phyloP scores from a whole-genome alignment of 2,888 invertebrate genomes.

The Temnothorax ravouxi region DNA sequence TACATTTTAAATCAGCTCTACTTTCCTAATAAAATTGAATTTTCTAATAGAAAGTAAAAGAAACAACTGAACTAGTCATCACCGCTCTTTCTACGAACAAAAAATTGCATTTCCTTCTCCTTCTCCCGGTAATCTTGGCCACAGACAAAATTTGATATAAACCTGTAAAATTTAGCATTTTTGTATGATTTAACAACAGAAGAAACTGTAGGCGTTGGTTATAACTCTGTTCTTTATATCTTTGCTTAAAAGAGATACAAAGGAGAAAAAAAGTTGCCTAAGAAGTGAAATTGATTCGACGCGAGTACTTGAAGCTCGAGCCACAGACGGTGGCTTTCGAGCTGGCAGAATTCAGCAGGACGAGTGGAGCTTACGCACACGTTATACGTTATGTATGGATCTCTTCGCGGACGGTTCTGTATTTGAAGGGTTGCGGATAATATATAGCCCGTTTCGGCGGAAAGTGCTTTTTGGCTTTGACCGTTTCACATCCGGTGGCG shows the following conservation, averaged over 20 bases:
- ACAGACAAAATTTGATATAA: neutral
- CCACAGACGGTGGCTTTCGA: neutral
- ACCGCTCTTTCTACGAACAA: neutral
- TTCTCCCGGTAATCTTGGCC: neutral
- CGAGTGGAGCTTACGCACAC: slow-evolving; percentile 64
- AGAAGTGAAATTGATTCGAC: neutral
- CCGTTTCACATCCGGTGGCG: slow-evolving; percentile 79
- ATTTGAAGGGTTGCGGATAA: slow-evolving; percentile 81
- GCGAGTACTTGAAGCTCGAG: neutral
- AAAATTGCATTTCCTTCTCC: neutral
- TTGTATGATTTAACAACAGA: neutral
- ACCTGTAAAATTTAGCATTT: neutral
- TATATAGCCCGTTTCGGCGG: slow-evolving; percentile 76
- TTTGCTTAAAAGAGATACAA: neutral
- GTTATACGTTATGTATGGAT: slow-evolving; percentile 72
- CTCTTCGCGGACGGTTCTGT: slow-evolving; percentile 72
- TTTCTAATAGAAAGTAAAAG: neutral
- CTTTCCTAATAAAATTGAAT: neutral
- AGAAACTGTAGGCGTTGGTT: neutral
- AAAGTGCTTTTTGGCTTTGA: slow-evolving; percentile 82
- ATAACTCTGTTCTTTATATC: neutral
- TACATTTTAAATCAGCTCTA: neutral
- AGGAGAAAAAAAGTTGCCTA: neutral
- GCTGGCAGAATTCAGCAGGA: slow-evolving; percentile 23
- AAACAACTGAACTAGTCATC: neutral